Percentiles rank a stretch among this genome's conserved stretches.
phyloP scores from a whole-genome alignment of 2,888 invertebrate genomes.

The Leistus spinibarbis region DNA sequence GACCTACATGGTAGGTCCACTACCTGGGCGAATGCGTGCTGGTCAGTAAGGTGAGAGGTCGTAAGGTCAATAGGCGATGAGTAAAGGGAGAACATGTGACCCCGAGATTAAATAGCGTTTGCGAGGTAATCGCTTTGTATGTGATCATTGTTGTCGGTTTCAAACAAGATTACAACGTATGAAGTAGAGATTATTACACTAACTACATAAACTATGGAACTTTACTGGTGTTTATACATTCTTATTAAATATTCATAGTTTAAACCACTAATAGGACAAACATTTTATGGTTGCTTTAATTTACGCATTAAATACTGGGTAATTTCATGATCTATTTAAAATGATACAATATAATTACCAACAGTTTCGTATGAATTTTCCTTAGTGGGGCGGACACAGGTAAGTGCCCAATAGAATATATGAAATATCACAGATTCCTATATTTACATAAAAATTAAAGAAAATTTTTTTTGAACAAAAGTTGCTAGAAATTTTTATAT shows the following conservation, averaged over 20 bases:
- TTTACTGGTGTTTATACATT: neutral
- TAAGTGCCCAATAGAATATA: too few species aligned
- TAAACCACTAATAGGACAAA: neutral
- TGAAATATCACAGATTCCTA: too few species aligned
- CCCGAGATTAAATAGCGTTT: conserved; percentile 9
- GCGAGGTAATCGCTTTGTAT: conserved; percentile 3
- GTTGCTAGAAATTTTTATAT: too few species aligned
- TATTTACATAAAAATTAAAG: too few species aligned
- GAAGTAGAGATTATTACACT: conserved; percentile 1
- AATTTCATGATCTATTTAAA: neutral
- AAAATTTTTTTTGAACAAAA: too few species aligned
- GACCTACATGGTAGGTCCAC: neutral
- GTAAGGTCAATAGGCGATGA: conserved; percentile 1
- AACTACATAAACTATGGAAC: neutral
- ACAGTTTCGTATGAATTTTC: too few species aligned
- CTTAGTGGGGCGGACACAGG: too few species aligned
- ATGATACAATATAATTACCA: too few species aligned
- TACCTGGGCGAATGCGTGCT: neutral
- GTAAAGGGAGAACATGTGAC: conserved; percentile 5
- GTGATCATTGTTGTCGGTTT: conserved; percentile 4
- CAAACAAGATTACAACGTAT: neutral
- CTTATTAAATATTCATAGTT: neutral
- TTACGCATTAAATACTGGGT: neutral
- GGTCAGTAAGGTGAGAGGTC: neutral
- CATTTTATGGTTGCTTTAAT: neutral